Conservation (phyloP, 2,888 invertebrate species). For the Clepsis dumicolana region DNA sequence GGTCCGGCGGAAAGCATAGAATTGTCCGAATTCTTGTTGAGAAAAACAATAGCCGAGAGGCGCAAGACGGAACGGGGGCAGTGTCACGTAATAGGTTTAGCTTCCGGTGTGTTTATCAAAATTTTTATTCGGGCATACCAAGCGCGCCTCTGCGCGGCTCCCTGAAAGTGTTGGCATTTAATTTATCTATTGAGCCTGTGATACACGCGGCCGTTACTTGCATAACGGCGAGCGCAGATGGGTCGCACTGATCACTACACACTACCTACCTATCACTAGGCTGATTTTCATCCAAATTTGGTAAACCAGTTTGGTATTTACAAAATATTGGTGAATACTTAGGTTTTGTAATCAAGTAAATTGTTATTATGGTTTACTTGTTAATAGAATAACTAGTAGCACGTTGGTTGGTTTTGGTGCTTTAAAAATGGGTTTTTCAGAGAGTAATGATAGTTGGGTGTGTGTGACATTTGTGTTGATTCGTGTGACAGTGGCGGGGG, state of each 20-base stretch:
- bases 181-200: conserved; percentile 83
- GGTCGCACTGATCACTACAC: background rate
- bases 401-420: no score
- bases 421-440: no score
- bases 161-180: conserved; percentile 81
- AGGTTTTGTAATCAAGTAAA: no score
- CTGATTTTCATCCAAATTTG: background rate
- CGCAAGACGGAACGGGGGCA: conserved; percentile 74
- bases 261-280: background rate
- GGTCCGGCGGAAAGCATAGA: conserved; percentile 70
- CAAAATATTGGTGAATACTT: no score
- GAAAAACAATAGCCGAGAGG: conserved; percentile 81
- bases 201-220: conserved; percentile 58
- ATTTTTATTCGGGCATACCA: conserved; percentile 83
- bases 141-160: conserved; percentile 72
- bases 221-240: conserved; percentile 3
- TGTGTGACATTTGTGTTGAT: no score
- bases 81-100: conserved; percentile 81
- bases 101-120: conserved; percentile 85
- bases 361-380: no score
- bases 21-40: conserved; percentile 73
- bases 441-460: no score
- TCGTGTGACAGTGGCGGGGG: no score
- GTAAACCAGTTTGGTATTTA: no score
- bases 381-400: no score